These are phyloP conservation scores for Leptopilina boulardi DNA, from an alignment of 1,140 invertebrate species.

Conservation along the genomic window DNA sequence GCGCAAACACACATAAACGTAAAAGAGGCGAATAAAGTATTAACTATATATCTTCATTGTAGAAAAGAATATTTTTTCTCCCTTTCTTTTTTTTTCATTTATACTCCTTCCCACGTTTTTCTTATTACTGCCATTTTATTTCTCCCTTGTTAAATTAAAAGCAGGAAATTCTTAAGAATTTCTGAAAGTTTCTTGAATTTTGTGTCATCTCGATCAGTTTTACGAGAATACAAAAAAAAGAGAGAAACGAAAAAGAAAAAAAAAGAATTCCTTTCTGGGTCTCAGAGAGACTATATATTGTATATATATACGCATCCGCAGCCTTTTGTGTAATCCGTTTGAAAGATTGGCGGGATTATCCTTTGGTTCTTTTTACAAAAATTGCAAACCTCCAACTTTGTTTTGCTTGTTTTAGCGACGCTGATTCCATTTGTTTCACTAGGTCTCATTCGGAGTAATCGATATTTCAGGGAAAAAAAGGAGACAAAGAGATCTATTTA, in stretches of 20 bases:
- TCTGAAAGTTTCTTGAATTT: constrained; percentile 8
- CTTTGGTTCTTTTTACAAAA: not conserved
- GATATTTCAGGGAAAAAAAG: not conserved
- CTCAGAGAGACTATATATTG: not conserved
- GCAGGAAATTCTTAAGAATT: not conserved
- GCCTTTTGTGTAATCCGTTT: constrained; percentile 6
- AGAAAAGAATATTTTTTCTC: not conserved
- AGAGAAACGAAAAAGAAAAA: not conserved
- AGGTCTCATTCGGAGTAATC: constrained; percentile 9
- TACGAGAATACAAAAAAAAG: not conserved
- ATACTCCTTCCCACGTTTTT: not conserved
- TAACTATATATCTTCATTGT: not conserved
- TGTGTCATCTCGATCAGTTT: not conserved
- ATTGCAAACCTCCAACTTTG: constrained; percentile 15
- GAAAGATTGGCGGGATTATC: constrained; percentile 16
- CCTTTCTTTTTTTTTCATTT: not conserved
- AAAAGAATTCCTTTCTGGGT: not conserved
- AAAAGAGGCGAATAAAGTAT: not conserved
- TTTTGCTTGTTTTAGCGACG: constrained; percentile 7
- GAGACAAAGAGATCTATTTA: constrained; percentile 16
- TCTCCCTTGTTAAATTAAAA: not conserved
- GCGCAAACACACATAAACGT: not conserved
- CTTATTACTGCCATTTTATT: not conserved
- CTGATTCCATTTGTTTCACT: constrained; percentile 13
- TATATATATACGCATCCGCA: too few species aligned